These are phyloP conservation scores for Petaurus breviceps DNA, from an alignment of 2,113 vertebrate species.

Conservation along the genomic window DNA sequence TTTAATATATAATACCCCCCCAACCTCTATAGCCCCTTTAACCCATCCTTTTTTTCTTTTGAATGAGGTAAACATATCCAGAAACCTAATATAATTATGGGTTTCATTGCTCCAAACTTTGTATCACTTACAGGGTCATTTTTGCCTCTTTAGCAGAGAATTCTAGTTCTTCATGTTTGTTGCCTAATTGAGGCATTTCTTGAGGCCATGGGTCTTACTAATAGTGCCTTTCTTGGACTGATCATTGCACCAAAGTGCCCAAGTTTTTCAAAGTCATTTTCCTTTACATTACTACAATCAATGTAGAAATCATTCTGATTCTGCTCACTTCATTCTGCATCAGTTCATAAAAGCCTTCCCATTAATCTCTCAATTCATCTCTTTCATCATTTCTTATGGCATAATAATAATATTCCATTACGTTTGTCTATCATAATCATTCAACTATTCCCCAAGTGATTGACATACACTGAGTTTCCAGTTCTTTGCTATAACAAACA, in stretches of 20 bases:
- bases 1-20: neutral
- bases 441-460: no score
- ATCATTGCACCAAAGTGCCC: neutral
- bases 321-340: no score
- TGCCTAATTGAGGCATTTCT: neutral
- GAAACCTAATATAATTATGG: neutral
- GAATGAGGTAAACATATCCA: neutral
- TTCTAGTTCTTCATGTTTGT: neutral
- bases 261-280: neutral
- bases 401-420: no score
- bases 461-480: no score
- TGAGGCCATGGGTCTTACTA: neutral
- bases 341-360: no score
- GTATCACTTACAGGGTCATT: neutral
- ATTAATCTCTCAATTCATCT: no score
- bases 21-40: neutral
- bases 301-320: no score
- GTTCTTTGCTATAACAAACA: no score
- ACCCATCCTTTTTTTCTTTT: neutral
- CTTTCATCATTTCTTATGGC: no score
- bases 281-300: neutral
- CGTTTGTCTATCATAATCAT: no score
- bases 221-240: neutral
- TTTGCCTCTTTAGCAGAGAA: neutral
- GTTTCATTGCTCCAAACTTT: neutral